Conservation (phyloP, 2,888 invertebrate species). For the Cerastis leucographa region DNA sequence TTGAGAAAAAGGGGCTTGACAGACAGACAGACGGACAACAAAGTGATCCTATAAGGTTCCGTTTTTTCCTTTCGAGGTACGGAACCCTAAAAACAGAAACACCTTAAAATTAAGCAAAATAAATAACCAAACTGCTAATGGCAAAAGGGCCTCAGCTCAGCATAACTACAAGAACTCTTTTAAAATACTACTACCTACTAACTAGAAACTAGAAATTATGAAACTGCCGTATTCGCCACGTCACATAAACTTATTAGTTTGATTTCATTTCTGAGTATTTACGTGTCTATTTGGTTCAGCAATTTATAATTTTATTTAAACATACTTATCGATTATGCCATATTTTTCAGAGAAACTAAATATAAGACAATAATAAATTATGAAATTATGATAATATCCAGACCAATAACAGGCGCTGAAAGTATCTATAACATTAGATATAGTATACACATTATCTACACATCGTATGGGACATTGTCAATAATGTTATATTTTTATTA, state of each 20-base stretch:
- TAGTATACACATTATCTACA: slow-evolving; percentile 68
- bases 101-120: too few species aligned
- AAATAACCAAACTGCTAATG: too few species aligned
- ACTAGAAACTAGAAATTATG: background rate
- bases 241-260: too few species aligned
- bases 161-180: background rate
- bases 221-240: background rate
- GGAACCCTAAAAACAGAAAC: too few species aligned
- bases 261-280: too few species aligned
- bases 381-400: too few species aligned
- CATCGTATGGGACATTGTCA: slow-evolving; percentile 75
- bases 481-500: slow-evolving; percentile 84
- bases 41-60: too few species aligned
- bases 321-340: background rate
- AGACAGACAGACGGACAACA: too few species aligned
- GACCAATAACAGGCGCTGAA: background rate
- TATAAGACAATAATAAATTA: background rate
- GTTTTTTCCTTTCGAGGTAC: too few species aligned
- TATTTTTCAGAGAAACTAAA: background rate
- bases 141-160: too few species aligned
- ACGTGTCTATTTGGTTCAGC: too few species aligned
- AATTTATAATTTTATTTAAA: background rate
- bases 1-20: too few species aligned
- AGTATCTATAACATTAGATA: slow-evolving; percentile 37
- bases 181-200: background rate